These are phyloP conservation scores for Orthonychiurus folsomi DNA, from an alignment of 2,888 invertebrate genomes.

Conservation along the genomic window DNA sequence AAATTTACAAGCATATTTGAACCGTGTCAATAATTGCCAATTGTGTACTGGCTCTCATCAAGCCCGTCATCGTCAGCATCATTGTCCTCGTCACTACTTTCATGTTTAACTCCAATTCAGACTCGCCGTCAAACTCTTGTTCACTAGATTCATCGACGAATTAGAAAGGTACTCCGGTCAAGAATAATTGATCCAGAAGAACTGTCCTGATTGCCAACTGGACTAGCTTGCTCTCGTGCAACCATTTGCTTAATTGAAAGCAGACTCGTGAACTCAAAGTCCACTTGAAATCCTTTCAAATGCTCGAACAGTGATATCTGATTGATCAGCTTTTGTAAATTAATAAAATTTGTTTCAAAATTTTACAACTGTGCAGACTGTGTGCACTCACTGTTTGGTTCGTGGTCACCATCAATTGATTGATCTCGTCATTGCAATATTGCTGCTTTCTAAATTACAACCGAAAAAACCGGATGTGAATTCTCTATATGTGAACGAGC, in stretches of 20 bases:
- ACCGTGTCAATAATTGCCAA: slow-evolving; percentile 23
- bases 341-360: too few species aligned
- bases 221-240: too few species aligned
- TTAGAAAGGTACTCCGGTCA: slow-evolving; percentile 32
- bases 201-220: too few species aligned
- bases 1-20: not conserved
- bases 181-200: slow-evolving; percentile 24
- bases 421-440: slow-evolving; percentile 49
- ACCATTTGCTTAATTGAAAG: too few species aligned
- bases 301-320: too few species aligned
- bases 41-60: slow-evolving; percentile 36
- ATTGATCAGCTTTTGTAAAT: slow-evolving; percentile 20
- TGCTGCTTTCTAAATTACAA: slow-evolving; percentile 75
- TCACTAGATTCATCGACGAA: slow-evolving; percentile 21
- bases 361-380: too few species aligned
- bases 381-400: too few species aligned
- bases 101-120: slow-evolving; percentile 32
- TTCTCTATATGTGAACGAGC: slow-evolving; percentile 89
- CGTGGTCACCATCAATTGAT: slow-evolving; percentile 25
- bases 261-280: too few species aligned
- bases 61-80: slow-evolving; percentile 38
- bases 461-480: slow-evolving; percentile 81
- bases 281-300: too few species aligned
- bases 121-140: slow-evolving; percentile 33
- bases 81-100: slow-evolving; percentile 38